Base-by-base conservation (phyloP, 2,888 invertebrate genomes). In the Quadroppia sp. region DNA sequence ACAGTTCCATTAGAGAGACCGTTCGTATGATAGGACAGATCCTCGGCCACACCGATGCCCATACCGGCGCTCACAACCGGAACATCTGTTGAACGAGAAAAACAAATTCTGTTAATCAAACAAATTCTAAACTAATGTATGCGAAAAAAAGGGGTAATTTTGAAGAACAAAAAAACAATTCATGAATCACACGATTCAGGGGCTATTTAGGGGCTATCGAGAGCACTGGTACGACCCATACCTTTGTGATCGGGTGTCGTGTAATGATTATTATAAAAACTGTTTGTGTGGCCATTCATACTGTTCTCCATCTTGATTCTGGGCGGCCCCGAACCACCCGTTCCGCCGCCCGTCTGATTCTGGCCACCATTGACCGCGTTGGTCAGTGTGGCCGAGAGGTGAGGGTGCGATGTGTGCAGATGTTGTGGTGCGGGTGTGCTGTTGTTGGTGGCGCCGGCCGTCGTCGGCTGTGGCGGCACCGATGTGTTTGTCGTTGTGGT, bases 241-340 rank as follows among this genome's bases (percentile, higher is more conserved):
- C 75, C 75, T 75, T 75, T 75, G 64, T 69, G 75, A 64, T 75
- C 75, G 20, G 61, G 42, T 36, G 73, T 45, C 25, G 73, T 25
- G 36, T 64, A 73, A 48, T 73, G 73, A 50, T 67, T 73, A 42
- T 73, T 73, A 45, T 48, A 73, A 67, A 42, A 73, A n/a, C 20
- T 42, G n/a, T 20, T 25, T 64, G 30, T 25, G 45, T 42, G 42
- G 42, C 28, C 17, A 7, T 17, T 25, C 53, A 53, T 11, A 53
- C 15, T 30, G 28, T 6, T 6, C 59, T 59, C 59, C 13, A 59
- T 20, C 15, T 59, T 59, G 15, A 59, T 59, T 59, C 59, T 25
- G 11, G 59, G 9, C 30, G 30, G 13, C 2, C 11, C n/a, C n/a
- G 30, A 36, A 40, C 40, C 42, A 2, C 28, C 25, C 20, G 25